Conservation (phyloP, 1,140 invertebrate genomes). For the Diabrotica undecimpunctata region DNA sequence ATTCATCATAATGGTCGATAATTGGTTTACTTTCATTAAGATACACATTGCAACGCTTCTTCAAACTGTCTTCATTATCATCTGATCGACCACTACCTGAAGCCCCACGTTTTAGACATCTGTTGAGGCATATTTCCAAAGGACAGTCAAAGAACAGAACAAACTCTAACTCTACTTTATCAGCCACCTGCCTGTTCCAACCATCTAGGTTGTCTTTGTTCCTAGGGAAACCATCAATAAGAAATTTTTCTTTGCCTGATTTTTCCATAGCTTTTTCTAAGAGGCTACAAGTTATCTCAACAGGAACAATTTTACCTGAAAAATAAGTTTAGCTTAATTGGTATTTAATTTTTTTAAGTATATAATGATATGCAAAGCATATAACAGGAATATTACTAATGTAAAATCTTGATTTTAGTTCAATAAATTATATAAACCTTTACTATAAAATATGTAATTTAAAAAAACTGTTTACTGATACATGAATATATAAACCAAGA, state of each 20-base stretch:
- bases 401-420: no score
- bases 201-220: conserved; percentile 97
- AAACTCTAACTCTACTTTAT: conserved; percentile 81
- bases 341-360: no score
- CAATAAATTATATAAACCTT: no score
- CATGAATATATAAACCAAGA: no score
- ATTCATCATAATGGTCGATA: conserved; percentile 76
- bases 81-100: conserved; percentile 89
- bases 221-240: conserved; percentile 98
- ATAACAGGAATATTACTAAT: no score
- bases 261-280: conserved; percentile 81
- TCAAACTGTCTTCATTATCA: conserved; percentile 89
- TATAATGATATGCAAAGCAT: no score
- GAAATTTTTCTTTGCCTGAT: conserved; percentile 72
- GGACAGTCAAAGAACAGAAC: conserved; percentile 93
- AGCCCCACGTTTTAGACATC: conserved; percentile 82
- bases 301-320: conserved; percentile 92
- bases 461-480: no score
- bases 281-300: conserved; percentile 95
- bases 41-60: conserved; percentile 89
- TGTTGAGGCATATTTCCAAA: conserved; percentile 75
- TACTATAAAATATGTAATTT: no score
- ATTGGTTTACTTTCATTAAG: conserved; percentile 90
- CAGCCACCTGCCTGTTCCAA: conserved; percentile 83
- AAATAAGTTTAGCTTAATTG: not conserved